Evolutionary conservation across 2,797 vertebrate species (phyloP), one percentile per base, ranked within the genome.

Genomic region (Rhinogobio ventralis): DNA sequence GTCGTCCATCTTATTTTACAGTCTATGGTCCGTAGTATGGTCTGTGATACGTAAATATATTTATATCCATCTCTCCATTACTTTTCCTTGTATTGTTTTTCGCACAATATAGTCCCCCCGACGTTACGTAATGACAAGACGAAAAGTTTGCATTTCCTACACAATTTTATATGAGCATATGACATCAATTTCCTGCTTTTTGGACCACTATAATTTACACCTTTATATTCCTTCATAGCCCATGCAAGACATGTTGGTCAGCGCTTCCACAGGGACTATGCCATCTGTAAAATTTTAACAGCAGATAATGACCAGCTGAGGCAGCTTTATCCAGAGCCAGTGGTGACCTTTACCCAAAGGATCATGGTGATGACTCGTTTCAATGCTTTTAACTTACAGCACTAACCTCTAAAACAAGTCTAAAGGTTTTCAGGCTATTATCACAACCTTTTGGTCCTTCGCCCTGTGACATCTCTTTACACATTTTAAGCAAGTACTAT

Each of bases 361-460:
- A 84, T 87, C 78, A 78, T 77, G 25, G 28, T 36, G 19, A 83
- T 85, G 57, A 69, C 75, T 78, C 72, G 30, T 73, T 85, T 85
- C 79, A 69, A 55, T 33, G 39, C 85, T 80, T 89, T 88, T 79
- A 85, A 81, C 45, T 80, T 74, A n/a, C 45, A 75, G 55, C 79
- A 76, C 84, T 79, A 85, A 78, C 87, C 85, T 81, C 23, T 87
- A 81, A 85, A 78, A 79, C 66, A 84, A 87, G 69, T 68, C 81
- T 49, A 46, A 72, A 73, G 42, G 51, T 42, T 72, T 77, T 75
- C 80, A 76, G 62, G 53, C 30, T 57, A 81, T 75, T 75, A 84
- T 81, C 72, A 73, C 62, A 81, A 57, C 66, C 67, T 84, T 64
- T 30, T 68, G 77, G 78, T 79, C 79, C 71, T 83, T 82, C 39